A percentile compares a stretch with the other conserved stretches of the same genome.
Conservation (phyloP, 1,140 invertebrate genomes). For the Nephotettix cincticeps region DNA sequence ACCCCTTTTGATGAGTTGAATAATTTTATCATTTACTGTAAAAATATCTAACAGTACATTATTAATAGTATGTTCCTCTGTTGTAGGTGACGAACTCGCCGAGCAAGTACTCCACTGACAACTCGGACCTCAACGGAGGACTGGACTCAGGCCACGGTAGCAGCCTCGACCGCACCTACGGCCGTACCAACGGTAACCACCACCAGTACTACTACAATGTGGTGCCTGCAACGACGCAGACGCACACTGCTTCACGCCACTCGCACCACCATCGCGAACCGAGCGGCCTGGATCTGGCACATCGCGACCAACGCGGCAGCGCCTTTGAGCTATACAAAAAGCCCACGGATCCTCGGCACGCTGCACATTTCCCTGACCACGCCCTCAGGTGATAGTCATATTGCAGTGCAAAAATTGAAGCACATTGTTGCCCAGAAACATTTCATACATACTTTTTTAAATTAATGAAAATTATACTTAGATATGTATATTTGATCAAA, state of each 20-base stretch:
- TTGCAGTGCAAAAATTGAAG: no score
- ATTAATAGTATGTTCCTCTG: no score
- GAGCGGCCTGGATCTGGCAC: conserved; percentile 68
- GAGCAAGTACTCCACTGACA: conserved; percentile 39
- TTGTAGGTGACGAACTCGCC: conserved; percentile 41
- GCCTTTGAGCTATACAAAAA: conserved; percentile 95
- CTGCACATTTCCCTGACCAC: conserved; percentile 43
- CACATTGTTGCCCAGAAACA: no score
- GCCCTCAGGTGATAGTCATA: conserved; percentile 40
- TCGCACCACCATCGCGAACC: conserved; percentile 53
- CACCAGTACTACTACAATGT: conserved; percentile 62
- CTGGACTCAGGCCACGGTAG: conserved; percentile 53
- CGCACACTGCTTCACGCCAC: conserved; percentile 34
- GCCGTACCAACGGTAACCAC: conserved; percentile 44
- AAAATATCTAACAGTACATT: no score
- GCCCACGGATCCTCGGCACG: conserved; percentile 54
- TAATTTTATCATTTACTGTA: no score
- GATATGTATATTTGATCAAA: background rate
- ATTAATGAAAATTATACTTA: background rate
- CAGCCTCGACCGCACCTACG: conserved; percentile 50
- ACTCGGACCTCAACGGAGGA: conserved; percentile 41
- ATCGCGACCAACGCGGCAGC: conserved; percentile 87
- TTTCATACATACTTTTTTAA: background rate
- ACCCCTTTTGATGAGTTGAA: no score
- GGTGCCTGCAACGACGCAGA: conserved; percentile 51